phyloP scores from a whole-genome alignment of 2,113 vertebrate species.

The Oreochromis niloticus region DNA sequence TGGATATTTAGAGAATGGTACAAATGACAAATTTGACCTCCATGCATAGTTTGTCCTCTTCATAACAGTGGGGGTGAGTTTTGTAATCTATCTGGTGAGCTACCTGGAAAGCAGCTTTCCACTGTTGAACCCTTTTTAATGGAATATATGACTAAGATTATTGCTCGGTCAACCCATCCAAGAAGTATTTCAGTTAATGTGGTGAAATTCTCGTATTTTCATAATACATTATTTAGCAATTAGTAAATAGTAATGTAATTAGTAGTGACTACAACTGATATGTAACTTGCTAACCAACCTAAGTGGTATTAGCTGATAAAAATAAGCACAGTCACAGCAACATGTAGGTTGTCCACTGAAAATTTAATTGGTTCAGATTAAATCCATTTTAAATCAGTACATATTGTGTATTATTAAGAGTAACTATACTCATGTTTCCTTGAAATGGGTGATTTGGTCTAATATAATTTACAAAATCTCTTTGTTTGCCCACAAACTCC shows the following conservation, averaged over 20 bases:
- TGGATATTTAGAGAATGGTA: neutral
- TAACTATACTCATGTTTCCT: neutral
- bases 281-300: neutral
- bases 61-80: fast-evolving
- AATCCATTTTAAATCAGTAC: neutral
- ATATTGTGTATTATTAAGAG: neutral
- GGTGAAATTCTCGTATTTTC: neutral
- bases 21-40: fast-evolving
- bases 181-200: neutral
- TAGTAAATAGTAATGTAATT: neutral
- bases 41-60: neutral
- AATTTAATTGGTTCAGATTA: neutral
- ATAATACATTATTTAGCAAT: neutral
- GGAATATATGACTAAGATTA: fast-evolving
- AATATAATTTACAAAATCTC: neutral
- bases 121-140: neutral
- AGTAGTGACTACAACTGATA: neutral
- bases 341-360: neutral
- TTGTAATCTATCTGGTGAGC: neutral
- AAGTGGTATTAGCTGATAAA: neutral
- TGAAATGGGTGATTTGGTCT: fast-evolving
- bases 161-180: neutral
- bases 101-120: neutral
- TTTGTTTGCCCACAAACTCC: neutral
- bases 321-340: neutral